Base-by-base conservation (phyloP, 53 echinoderm and acorn worm species). In the Astropecten irregularis region DNA sequence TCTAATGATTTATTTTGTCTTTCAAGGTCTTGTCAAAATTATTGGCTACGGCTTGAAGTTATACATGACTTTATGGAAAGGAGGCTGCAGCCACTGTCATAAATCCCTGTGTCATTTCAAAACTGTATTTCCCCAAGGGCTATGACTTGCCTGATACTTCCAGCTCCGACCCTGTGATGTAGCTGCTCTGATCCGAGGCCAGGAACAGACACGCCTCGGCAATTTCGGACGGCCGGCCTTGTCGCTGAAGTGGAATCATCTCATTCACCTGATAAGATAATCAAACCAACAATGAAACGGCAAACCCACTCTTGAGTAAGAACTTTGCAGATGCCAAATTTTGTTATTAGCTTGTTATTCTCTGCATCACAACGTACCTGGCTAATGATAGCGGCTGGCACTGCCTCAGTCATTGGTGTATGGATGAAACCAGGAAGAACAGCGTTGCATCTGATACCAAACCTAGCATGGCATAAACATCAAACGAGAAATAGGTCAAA, bases 131-230 rank as follows among this genome's bases (percentile, higher is more conserved):
- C n/a, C n/a, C n/a, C n/a, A n/a, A n/a, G n/a, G n/a, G n/a, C n/a
- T n/a, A n/a, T n/a, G n/a, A n/a, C 84, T 77, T 15, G 90, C 93
- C 93, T 53, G 87, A 83, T 23, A 93, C 87, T 61, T 93, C 87
- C 33, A 93, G 68, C 18, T 86, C 83, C 14, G 89, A 50, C 19
- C 93, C 93, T 26, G 93, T 93, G 31, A 93, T 87, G 49, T 93
- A 93, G 37, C 74, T 58, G 77, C 93, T 93, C 22, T 65, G 63
- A 11, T 74, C 16, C 20, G 93, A 93, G 1, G 93, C 90, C 54
- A 93, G 71, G 66, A 90, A 93, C 52, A 93, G 70, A 71, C 93
- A 93, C 9, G 72, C 71, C 34, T 93, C 87, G 6, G 93, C 93
- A 9, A 93, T 48, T 19, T 93, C 93, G 26, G 86, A 76, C 4